phyloP scores from a whole-genome alignment of 2,888 invertebrate species.

The Xylophagus ater region DNA sequence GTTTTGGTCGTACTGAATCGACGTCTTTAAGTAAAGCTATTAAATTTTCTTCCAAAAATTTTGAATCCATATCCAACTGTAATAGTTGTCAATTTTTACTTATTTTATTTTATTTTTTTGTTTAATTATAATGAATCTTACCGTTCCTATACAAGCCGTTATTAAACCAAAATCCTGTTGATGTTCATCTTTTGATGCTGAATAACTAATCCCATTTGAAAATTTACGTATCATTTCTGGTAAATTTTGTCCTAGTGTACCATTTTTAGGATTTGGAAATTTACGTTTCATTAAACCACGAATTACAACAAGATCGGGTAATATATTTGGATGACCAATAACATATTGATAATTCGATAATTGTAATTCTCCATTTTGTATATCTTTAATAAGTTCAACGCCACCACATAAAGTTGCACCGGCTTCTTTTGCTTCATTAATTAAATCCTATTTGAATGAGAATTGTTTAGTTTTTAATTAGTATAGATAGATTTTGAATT shows the following conservation, averaged over 20 bases:
- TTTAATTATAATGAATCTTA: slow-evolving; percentile 32
- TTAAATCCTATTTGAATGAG: slow-evolving; percentile 22
- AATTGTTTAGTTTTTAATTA: slow-evolving; percentile 14
- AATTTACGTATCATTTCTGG: slow-evolving; percentile 50
- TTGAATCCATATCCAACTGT: slow-evolving; percentile 61
- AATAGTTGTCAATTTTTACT: too few relatives aligned
- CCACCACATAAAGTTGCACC: slow-evolving; percentile 68
- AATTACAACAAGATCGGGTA: slow-evolving; percentile 62
- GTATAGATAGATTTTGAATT: slow-evolving; percentile 14
- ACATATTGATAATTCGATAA: slow-evolving; percentile 60
- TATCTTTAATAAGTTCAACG: slow-evolving; percentile 59
- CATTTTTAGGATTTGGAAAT: slow-evolving; percentile 58
- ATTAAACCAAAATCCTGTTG: slow-evolving; percentile 62
- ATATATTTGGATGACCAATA: slow-evolving; percentile 67
- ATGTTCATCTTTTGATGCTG: slow-evolving; percentile 51
- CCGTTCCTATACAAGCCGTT: slow-evolving; percentile 57
- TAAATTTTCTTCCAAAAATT: slow-evolving; percentile 63
- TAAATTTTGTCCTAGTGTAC: slow-evolving; percentile 58
- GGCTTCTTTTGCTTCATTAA: slow-evolving; percentile 48
- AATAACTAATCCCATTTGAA: slow-evolving; percentile 58
- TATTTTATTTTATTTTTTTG: slow-evolving; percentile 7
- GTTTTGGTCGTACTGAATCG: slow-evolving; percentile 51
- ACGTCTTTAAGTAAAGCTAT: slow-evolving; percentile 53
- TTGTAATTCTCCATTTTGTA: slow-evolving; percentile 60
- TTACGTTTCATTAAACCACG: slow-evolving; percentile 66